A percentile compares a stretch with the other conserved stretches of the same genome.
Conservation (phyloP, 2,888 invertebrate genomes). For the Chironomus tentans region DNA sequence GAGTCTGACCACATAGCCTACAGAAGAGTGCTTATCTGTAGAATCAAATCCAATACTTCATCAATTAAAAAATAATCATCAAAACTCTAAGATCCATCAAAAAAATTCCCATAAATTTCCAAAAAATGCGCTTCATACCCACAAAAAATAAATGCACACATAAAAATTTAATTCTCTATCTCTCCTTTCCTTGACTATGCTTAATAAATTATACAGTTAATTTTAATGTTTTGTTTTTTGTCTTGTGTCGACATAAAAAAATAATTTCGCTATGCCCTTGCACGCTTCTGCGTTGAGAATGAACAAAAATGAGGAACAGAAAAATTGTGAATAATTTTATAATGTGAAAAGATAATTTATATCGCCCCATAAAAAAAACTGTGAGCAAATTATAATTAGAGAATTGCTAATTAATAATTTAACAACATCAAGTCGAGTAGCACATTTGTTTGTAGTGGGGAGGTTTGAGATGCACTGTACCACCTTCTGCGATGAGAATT, state of each 20-base stretch:
- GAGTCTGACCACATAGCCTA: no score
- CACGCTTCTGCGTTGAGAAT: neutral
- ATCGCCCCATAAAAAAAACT: neutral
- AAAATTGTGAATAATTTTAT: no score
- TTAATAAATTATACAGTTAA: constrained; percentile 26
- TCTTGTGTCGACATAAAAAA: neutral
- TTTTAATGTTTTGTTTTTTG: constrained; percentile 24
- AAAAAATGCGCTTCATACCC: no score
- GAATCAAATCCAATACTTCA: no score
- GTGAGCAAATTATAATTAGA: constrained; percentile 22
- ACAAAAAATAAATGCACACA: no score
- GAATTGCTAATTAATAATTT: constrained; percentile 26
- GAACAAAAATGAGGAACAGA: neutral
- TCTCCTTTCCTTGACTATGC: neutral
- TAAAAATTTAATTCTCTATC: neutral
- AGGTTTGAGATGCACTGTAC: neutral
- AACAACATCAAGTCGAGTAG: neutral
- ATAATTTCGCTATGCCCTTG: neutral
- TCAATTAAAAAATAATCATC: no score
- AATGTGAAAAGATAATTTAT: neutral
- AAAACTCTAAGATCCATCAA: no score
- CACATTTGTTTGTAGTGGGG: neutral
- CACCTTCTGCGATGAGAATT: constrained; percentile 19
- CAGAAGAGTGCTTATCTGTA: no score
- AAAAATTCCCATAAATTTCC: no score